Conservation (phyloP, 1,140 invertebrate genomes). For the Condylostylus longicornis region DNA sequence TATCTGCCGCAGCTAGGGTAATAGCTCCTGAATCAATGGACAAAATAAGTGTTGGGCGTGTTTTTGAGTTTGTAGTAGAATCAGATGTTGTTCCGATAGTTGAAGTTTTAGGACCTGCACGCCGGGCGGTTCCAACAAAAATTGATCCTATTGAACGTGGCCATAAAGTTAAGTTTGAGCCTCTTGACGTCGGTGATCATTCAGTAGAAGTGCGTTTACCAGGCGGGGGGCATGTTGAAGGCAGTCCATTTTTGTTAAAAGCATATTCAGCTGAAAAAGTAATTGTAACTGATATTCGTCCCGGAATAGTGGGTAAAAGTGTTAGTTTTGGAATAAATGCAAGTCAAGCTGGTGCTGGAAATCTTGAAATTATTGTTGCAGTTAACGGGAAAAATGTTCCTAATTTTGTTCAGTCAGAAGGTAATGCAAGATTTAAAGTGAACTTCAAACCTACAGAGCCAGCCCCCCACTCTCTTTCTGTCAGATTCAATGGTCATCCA, state of each 20-base stretch:
- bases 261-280: slow-evolving; percentile 84
- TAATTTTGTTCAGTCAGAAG: slow-evolving; percentile 95
- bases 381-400: slow-evolving; percentile 96
- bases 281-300: slow-evolving; percentile 71
- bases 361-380: slow-evolving; percentile 94
- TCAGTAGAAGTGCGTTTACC: slow-evolving; percentile 71
- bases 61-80: slow-evolving; percentile 74
- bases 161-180: slow-evolving; percentile 62
- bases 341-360: slow-evolving; percentile 68
- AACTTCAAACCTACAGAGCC: slow-evolving; percentile 94
- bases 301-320: slow-evolving; percentile 78
- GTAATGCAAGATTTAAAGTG: slow-evolving; percentile 88
- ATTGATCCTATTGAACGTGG: slow-evolving; percentile 36
- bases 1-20: slow-evolving; percentile 57
- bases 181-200: slow-evolving; percentile 82
- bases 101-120: slow-evolving; percentile 59
- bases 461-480: slow-evolving; percentile 71
- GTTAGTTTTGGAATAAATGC: slow-evolving; percentile 84
- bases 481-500: slow-evolving; percentile 90
- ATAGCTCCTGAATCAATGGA: slow-evolving; percentile 63
- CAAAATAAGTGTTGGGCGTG: slow-evolving; percentile 77
- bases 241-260: slow-evolving; percentile 88
- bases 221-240: slow-evolving; percentile 65
- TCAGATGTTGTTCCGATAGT: slow-evolving; percentile 58
- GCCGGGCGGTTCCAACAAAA: slow-evolving; percentile 52